Evolutionary conservation across 2,797 vertebrate species (phyloP), one percentile per base, ranked within the genome.

Genomic region (Galagoides demidoff): DNA sequence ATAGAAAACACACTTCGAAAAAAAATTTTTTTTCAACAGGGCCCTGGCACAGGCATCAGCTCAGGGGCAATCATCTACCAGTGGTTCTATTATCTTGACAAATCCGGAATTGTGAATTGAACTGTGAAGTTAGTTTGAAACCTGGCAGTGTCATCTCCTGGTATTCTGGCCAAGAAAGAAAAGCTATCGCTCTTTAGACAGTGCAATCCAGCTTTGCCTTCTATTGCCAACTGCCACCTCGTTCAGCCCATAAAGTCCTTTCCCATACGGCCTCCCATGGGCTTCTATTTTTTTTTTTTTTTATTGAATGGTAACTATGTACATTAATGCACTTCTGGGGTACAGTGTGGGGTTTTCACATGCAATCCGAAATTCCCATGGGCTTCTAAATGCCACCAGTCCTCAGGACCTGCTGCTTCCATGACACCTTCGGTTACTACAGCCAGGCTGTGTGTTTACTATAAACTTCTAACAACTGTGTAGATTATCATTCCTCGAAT

Each of bases 401-500:
- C 22, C 29, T 59, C 8, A 61, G 25, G 22, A 55, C 9, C 23
- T 19, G 31, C 8, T 22, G 2, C 17, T 66, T 71, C 25, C 59
- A 14, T 0, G 17, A 25, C 5, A 29, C 2, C 49, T 43, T 68
- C 37, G 71, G 12, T 63, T 25, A 17, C 0, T 43, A 29, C 8
- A 64, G 10, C 43, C 37, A 64, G 59, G 29, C 31, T 90, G 4
- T 61, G 11, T 22, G 61, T 27, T 64, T 43, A 37, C 39, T 77
- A 19, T 11, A 77, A 66, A 68, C 39, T 68, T n/a, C 49, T 43
- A 63, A 39, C 3, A 45, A 25, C 23, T 22, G 8, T 8, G 0
- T 45, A 77, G 31, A 71, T 20, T 74, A 4, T 77, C 82, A 96
- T 57, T 73, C 77, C 43, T 83, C 19, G 74, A 63, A 85, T 29